Conservation (phyloP, 2,888 invertebrate species). For the Agelastica alni region DNA sequence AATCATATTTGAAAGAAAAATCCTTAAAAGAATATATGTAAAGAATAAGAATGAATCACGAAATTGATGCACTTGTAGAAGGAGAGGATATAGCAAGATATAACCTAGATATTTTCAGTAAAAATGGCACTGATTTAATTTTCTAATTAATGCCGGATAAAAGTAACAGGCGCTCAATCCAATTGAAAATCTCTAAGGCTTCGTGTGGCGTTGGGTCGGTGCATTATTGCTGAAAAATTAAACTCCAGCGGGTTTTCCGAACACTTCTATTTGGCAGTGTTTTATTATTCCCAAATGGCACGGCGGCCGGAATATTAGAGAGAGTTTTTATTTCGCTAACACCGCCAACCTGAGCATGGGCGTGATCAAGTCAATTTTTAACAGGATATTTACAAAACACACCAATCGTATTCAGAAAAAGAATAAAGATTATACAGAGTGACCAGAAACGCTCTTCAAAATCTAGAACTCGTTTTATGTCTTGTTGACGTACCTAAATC, state of each 20-base stretch:
- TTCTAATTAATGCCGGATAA: constrained; percentile 15
- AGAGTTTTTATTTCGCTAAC: constrained; percentile 38
- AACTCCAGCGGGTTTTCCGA: constrained; percentile 34
- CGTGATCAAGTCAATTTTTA: too few species aligned
- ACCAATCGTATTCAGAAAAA: too few species aligned
- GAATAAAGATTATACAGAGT: too few species aligned
- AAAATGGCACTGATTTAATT: constrained; percentile 16
- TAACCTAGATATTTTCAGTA: neutral
- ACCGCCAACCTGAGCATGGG: constrained; percentile 4
- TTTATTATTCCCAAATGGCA: constrained; percentile 46
- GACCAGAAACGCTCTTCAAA: too few species aligned
- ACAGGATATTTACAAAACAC: too few species aligned
- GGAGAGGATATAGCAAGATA: too few species aligned
- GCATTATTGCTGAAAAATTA: constrained; percentile 37
- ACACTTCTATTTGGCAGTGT: constrained; percentile 44
- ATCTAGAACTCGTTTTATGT: too few species aligned
- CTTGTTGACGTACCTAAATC: too few species aligned
- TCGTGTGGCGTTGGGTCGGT: constrained; percentile 10
- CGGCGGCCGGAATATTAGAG: constrained; percentile 45
- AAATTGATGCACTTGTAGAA: too few species aligned
- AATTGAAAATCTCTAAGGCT: constrained; percentile 4
- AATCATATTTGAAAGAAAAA: too few species aligned
- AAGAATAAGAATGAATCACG: too few species aligned
- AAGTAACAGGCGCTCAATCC: constrained; percentile 21
- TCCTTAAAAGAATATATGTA: too few species aligned